Conservation (phyloP, 2,888 invertebrate genomes). For the Nowickia ferox region DNA sequence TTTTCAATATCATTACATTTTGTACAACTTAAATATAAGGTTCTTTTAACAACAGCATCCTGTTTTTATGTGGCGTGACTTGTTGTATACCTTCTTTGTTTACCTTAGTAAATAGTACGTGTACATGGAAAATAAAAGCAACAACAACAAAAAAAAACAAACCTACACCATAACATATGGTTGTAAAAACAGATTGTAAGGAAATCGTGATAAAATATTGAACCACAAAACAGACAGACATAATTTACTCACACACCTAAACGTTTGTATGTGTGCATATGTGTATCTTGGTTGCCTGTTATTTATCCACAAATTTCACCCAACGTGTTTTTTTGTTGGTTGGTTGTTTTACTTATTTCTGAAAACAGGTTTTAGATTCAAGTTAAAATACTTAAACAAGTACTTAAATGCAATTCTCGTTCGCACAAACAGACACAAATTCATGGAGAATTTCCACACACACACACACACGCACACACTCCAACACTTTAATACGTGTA, state of each 20-base stretch:
- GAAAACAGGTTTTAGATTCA: not conserved
- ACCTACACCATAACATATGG: conserved; percentile 35
- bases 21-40: conserved; percentile 56
- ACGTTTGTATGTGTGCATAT: not conserved
- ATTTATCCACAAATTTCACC: conserved; percentile 48
- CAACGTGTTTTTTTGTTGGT: conserved; percentile 28
- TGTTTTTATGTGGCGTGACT: conserved; percentile 48
- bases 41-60: conserved; percentile 55
- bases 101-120: conserved; percentile 27
- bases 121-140: conserved; percentile 11
- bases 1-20: conserved; percentile 45
- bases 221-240: conserved; percentile 64
- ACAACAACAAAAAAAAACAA: not conserved
- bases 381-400: conserved; percentile 46
- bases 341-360: not conserved
- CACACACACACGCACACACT: not conserved
- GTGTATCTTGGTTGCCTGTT: conserved; percentile 50
- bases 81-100: conserved; percentile 28
- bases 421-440: conserved; percentile 14
- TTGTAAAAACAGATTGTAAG: conserved; percentile 42
- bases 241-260: conserved; percentile 19
- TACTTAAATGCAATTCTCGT: conserved; percentile 47
- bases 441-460: conserved; percentile 12
- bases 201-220: conserved; percentile 68
- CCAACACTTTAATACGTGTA: not conserved